Evolutionary conservation across 2,888 invertebrate genomes (phyloP), one percentile per base, ranked within the genome.

Genomic region (Sepiola atlantica): DNA sequence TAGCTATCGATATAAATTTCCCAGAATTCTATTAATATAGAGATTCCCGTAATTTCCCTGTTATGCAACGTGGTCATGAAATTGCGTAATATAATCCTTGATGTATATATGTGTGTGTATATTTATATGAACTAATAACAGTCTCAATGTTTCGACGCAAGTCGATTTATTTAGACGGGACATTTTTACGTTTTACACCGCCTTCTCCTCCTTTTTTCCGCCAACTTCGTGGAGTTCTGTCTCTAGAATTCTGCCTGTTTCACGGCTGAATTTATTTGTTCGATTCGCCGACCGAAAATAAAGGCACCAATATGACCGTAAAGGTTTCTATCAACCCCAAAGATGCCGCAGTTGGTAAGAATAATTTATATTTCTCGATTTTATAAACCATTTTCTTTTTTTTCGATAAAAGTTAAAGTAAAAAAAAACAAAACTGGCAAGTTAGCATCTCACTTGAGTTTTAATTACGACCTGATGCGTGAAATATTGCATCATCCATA

Each of bases 271-370:
- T n/a, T 77, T 16, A 8, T n/a, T 77, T 77, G 28, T n/a, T 77
- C 77, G n/a, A n/a, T 14, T 77, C 32, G n/a, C 77, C 77, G 77
- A 32, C n/a, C n/a, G 77, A 32, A 77, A 77, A 57, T 24, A 28
- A 45, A 77, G 32, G 32, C n/a, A 77, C 14, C 77, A 32, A n/a
- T 77, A 92, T 92, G 92, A 55, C 92, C 54, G n/a, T 92, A 45
- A 92, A 92, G 54, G 35, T 92, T 18, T 55, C 28, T 12, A 92
- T 92, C 92, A 55, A 92, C 28, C n/a, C 54, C 21, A 45, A 92
- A 54, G 55, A 92, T 32, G 92, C 92, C 54, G 92, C 92, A 24
- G 92, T 92, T 55, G 92, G 92, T 92, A 92, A 92, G 92, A 28
- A 92, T 24, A 21, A n/a, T 92, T 92, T 18, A 92, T 55, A 45